Base-by-base conservation (phyloP, 2,888 invertebrate genomes). In the Cylloceria caligata region DNA sequence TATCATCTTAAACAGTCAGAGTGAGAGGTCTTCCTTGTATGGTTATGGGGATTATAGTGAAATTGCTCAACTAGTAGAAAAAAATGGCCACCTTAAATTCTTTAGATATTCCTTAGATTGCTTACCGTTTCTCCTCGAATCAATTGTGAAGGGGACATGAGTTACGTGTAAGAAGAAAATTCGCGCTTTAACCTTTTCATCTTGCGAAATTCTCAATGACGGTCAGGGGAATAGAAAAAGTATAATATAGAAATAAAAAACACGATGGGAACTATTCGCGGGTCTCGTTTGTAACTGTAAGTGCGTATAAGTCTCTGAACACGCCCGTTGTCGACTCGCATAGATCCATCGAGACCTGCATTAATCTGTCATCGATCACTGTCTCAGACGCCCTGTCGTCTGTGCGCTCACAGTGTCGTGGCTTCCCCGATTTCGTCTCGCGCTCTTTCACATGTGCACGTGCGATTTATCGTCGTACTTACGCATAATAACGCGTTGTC, bases 331-430 rank as follows among this genome's bases (percentile, higher is more conserved):
- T 79, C 64, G 62, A 45, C 47, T 52, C 67, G 42, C 49, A 64
- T 75, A 77, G 71, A 84, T 83, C 77, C 78, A 78, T 79, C 68
- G 57, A 74, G 75, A 65, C 62, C 21, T 47, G 79, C 84, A 85
- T 84, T 84, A 84, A 85, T 83, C 80, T 36, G 39, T 78, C 83
- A 81, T 85, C 81, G 80, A 85, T 85, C 77, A 80, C 55, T 49
- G 80, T 72, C 72, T 47, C 27, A 74, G 71, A 19, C 45, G 52
- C 13, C 27, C 55, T 34, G 36, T 69, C 69, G 68, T 34, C 69
- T 34, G 24, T 45, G 60, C 13, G 30, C 55, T 69, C 19, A 45
- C 47, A 9, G 11, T 21, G 30, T 42, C 42, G 42, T 36, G 19
- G 39, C 30, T 55, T 34, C 42, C 47, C 42, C 45, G 27, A 24